Conservation (phyloP, 2,113 vertebrate genomes). For the Centropus unirufus region DNA sequence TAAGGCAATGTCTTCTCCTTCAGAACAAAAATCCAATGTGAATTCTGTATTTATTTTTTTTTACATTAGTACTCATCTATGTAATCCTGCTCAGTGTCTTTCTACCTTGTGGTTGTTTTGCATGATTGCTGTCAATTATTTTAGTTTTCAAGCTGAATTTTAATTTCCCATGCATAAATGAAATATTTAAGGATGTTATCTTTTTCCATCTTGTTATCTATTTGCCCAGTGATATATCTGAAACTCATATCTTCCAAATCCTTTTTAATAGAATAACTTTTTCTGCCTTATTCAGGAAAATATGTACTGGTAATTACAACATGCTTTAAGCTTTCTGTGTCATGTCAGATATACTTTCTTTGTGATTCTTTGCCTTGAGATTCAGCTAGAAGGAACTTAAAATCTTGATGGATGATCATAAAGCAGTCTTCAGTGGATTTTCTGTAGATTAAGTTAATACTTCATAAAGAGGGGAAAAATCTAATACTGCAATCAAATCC, state of each 20-base stretch:
- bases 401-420: not conserved
- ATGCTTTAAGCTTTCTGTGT: not conserved
- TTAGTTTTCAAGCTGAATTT: not conserved
- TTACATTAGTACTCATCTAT: not conserved
- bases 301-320: not conserved
- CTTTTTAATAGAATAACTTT: not conserved
- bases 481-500: not conserved
- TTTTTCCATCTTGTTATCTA: not conserved
- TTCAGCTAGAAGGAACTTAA: not conserved
- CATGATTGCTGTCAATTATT: not conserved
- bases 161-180: not conserved
- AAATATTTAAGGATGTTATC: not conserved
- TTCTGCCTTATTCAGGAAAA: not conserved
- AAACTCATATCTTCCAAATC: not conserved
- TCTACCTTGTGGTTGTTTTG: constrained; percentile 15
- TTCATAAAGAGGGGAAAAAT: not conserved
- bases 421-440: not conserved
- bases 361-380: not conserved
- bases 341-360: not conserved
- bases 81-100: not conserved
- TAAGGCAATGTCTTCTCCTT: constrained; percentile 41
- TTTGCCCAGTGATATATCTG: not conserved
- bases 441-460: not conserved
- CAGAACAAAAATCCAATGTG: not conserved
- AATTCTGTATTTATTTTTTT: not conserved